Base-by-base conservation (phyloP, 2,113 vertebrate species). In the Delphinus delphis region DNA sequence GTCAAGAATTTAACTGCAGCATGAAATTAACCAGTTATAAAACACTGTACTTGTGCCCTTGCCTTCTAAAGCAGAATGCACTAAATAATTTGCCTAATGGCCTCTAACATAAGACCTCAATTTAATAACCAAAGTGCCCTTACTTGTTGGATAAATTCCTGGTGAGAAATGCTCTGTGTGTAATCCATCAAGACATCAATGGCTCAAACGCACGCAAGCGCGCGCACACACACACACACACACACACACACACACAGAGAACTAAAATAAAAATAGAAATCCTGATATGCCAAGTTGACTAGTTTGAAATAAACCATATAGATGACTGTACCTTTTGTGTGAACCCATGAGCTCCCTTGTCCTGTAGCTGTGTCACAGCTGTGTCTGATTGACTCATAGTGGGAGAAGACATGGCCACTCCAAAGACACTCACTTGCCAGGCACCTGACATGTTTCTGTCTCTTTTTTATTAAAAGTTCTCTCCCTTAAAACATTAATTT, bases 11-110 rank as follows among this genome's bases (percentile, higher is more conserved):
- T 98, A 99, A 99, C 98, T 99, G 98, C 95, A 98, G 96, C 93
- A 97, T 98, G 94, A 98, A 98, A 99, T 98, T 99, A 98, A 98
- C 98, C 98, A 98, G 97, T 97, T 98, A 98, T 98, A 98, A 98
- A 98, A 98, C 98, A 98, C 81, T 55, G 97, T 97, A 90, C 97
- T 98, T 97, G 23, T 70, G 97, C 98, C 98, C 98, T 98, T 90
- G 97, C 97, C 97, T 98, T 98, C 98, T 95, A 98, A 95, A 96
- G 97, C 92, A 97, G 94, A 97, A 98, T 98, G 90, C 97, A 96
- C 97, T 98, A 98, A 98, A 98, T 98, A 99, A 99, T 99, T 99
- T 98, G 96, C 98, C 99, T 99, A 99, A 99, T 99, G 98, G 98
- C 95, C 98, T 96, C 97, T 98, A 98, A 98, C 98, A 98, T 95